Base-by-base conservation (phyloP, 2,888 invertebrate species). In the Tetranychus piercei region DNA sequence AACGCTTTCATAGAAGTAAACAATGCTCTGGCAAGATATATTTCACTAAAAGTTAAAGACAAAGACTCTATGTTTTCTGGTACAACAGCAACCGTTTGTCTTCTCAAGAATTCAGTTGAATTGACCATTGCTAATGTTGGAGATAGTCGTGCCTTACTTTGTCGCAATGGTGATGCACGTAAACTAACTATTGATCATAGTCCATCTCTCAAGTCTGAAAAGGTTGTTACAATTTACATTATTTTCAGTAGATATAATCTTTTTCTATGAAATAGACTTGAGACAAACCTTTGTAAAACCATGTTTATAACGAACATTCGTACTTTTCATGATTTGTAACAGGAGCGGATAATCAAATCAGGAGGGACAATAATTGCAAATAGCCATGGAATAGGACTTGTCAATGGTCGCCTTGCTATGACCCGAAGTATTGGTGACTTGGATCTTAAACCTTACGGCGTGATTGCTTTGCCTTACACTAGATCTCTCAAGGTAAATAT, bases 1-100 rank as follows among this genome's bases (percentile, higher is more conserved):
- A 80, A 81, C 45, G 79, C 83, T 9, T 84, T 85, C 78, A 78
- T 82, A 18, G 83, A 84, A 76, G 78, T 84, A 20, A 84, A 85
- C 78, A 83, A 84, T 77, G 79, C 81, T 15, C 81, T 84, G 78
- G 81, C 83, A 3, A 78, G 80, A 72, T 80, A 80, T 78, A 77
- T 80, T 65, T 78, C 77, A 15, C 34, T 71, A 18, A 45, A 65
- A 72, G 11, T 71, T 76, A n/a, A 45, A 79, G 80, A 76, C 69
- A 76, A 77, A n/a, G 79, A 79, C 71, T 76, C 75, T 6, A 76
- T 77, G 6, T 78, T 78, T 45, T 81, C 84, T 2, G 85, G 85
- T n/a, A 83, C 84, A 4, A 85, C 85, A 66, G 85, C 85, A 9
- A 85, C 85, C 7, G 83, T 85, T 4, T 84, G 84, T 77, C 79